phyloP scores from a whole-genome alignment of 2,888 invertebrate genomes.

The Willowsia nigromaculata region DNA sequence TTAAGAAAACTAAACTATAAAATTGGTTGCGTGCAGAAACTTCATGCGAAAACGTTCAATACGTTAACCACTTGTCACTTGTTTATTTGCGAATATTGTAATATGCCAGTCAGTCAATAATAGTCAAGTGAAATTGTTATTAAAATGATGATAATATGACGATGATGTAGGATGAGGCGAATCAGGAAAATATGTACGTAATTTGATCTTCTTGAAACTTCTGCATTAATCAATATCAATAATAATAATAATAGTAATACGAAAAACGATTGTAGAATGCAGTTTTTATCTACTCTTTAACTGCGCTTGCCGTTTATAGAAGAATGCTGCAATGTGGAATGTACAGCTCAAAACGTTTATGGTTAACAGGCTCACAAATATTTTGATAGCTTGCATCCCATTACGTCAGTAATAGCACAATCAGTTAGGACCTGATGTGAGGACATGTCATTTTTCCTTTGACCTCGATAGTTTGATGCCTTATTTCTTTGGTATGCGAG shows the following conservation, averaged over 20 bases:
- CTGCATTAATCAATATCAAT: neutral
- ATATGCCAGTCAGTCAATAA: too few relatives aligned
- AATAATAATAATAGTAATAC: neutral
- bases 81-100: neutral
- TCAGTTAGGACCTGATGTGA: neutral
- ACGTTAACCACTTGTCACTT: neutral
- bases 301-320: neutral
- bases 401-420: neutral
- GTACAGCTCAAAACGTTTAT: neutral
- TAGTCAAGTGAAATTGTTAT: neutral
- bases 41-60: neutral
- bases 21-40: slow-evolving; percentile 5
- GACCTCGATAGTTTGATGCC: neutral
- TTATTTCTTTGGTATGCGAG: neutral
- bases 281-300: too few relatives aligned
- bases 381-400: neutral
- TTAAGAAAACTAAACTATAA: neutral
- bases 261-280: neutral
- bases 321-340: neutral
- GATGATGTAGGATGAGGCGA: neutral
- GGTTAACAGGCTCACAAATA: neutral
- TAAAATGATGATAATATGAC: neutral
- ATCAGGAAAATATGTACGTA: neutral
- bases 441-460: neutral
- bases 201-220: neutral